Conservation (phyloP, 1,140 invertebrate species). For the Apis mellifera region DNA sequence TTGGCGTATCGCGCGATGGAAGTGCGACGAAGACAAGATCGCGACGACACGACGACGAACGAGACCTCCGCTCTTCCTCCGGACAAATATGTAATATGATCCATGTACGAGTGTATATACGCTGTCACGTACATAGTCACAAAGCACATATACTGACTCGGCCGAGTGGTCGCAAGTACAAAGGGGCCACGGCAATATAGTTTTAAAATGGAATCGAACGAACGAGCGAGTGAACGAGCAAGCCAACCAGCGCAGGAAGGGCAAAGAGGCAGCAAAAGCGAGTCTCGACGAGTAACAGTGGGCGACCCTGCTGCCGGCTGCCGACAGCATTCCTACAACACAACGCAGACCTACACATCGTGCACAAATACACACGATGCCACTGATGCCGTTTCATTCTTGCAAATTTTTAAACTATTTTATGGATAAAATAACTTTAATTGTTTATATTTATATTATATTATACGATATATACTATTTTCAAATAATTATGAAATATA, state of each 20-base stretch:
- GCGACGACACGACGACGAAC: conserved; percentile 43
- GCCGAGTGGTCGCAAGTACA: conserved; percentile 61
- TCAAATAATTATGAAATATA: not conserved
- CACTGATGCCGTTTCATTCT: conserved; percentile 20
- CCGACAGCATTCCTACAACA: conserved; percentile 74
- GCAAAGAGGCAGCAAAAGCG: conserved; percentile 67
- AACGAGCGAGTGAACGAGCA: conserved; percentile 38
- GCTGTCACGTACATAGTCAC: not conserved
- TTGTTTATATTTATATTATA: not conserved
- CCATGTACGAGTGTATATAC: conserved; percentile 19
- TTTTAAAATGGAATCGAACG: conserved; percentile 70
- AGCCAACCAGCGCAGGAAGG: conserved; percentile 52
- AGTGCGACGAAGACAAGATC: conserved; percentile 52
- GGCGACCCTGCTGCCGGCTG: conserved; percentile 73
- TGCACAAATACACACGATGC: conserved; percentile 54
- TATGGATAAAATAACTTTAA: not conserved
- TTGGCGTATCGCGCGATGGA: conserved; percentile 47
- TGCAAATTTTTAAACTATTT: conserved; percentile 23
- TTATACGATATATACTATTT: not conserved
- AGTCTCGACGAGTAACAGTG: conserved; percentile 71
- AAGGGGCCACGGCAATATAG: conserved; percentile 68
- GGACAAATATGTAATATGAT: conserved; percentile 66
- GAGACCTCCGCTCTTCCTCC: conserved; percentile 59
- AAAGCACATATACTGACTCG: not conserved
- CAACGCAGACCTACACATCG: conserved; percentile 68